Evolutionary conservation across 2,888 invertebrate genomes (phyloP).

Genomic region (Aleiodes testaceus): DNA sequence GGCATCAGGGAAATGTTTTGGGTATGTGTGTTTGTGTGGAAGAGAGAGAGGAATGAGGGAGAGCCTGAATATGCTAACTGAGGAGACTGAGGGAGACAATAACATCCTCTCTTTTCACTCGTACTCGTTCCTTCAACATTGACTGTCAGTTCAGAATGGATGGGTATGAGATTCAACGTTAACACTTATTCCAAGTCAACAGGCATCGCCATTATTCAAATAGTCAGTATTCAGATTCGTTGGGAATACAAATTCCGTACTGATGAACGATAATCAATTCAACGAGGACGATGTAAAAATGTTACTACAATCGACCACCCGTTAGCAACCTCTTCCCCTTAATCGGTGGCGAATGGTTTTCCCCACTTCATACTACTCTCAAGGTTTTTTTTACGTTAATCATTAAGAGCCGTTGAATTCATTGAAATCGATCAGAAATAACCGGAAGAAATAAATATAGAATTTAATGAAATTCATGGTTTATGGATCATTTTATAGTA

Average conservation of each 20-base stretch:
- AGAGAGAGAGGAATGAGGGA: not conserved
- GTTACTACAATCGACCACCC: not conserved
- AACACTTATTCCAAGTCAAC: constrained; percentile 63
- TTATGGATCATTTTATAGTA: too few species aligned
- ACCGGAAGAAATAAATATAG: too few species aligned
- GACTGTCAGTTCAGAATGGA: constrained; percentile 28
- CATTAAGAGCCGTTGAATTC: too few species aligned
- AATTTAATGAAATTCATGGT: too few species aligned
- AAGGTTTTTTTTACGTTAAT: too few species aligned
- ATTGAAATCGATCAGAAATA: too few species aligned
- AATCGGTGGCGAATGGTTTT: too few species aligned
- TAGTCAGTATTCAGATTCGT: constrained; percentile 44
- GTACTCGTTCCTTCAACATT: constrained; percentile 1
- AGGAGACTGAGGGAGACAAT: not conserved
- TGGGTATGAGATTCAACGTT: constrained; percentile 19
- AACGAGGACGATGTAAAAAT: constrained; percentile 19
- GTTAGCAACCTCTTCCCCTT: too few species aligned
- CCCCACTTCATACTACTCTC: too few species aligned
- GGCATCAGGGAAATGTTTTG: constrained; percentile 45
- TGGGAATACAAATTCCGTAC: constrained; percentile 28
- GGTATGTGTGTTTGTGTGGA: not conserved
- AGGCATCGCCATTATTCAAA: constrained; percentile 66
- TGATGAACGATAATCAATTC: constrained; percentile 36
- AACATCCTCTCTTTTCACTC: not conserved
- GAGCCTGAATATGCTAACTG: constrained; percentile 9